Conservation (phyloP, 2,113 vertebrate genomes). For the Stictonetta naevosa region DNA sequence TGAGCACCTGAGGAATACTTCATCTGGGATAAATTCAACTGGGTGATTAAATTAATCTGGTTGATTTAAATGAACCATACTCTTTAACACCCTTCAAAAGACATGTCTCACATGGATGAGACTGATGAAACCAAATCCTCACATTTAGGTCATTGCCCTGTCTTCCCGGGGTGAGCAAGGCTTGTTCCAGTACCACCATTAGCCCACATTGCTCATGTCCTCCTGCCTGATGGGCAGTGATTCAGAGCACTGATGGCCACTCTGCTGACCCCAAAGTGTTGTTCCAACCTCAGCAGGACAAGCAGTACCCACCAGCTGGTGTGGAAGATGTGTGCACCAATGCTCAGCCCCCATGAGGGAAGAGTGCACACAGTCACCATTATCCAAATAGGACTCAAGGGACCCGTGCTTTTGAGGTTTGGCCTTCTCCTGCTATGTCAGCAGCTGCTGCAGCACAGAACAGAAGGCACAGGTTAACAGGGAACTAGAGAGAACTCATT, state of each 20-base stretch:
- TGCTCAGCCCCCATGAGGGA: not conserved
- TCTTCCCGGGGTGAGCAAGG: not conserved
- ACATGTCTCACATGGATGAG: not conserved
- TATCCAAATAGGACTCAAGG: not conserved
- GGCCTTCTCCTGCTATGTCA: not conserved
- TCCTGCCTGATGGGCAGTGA: not conserved
- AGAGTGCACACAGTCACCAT: rapidly evolving
- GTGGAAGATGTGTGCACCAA: not conserved
- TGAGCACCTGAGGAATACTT: not conserved
- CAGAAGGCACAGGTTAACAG: not conserved
- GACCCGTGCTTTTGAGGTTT: rapidly evolving
- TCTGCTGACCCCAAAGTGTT: not conserved
- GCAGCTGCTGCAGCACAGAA: not conserved
- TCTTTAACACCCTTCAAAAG: not conserved
- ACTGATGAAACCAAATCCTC: not conserved
- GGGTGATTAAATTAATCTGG: not conserved
- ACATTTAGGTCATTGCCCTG: not conserved
- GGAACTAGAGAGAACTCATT: not conserved
- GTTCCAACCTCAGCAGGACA: not conserved
- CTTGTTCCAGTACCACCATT: not conserved
- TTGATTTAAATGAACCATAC: not conserved
- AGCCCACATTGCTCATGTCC: too few relatives aligned
- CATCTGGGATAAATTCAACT: not conserved
- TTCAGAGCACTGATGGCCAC: not conserved
- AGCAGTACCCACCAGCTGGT: not conserved